Conservation (phyloP, 2,113 vertebrate genomes). For the Penelope pileata region DNA sequence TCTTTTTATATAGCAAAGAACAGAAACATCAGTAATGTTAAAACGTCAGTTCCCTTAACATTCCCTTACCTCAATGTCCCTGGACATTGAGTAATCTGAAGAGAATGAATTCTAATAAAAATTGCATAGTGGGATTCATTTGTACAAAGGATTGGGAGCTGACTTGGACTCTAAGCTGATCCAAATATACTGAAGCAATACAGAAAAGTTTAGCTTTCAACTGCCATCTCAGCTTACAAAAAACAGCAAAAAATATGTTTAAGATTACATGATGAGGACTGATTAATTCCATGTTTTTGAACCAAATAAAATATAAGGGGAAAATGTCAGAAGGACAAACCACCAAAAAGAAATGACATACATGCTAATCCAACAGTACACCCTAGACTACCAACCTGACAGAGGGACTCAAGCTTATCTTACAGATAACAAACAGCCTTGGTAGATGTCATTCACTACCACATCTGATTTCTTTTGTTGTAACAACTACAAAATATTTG, state of each 20-base stretch:
- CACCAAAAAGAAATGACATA: background rate
- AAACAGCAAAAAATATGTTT: background rate
- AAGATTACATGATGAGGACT: background rate
- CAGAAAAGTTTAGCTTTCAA: background rate
- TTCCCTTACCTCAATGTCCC: too few species aligned
- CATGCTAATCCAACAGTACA: background rate
- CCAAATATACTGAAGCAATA: background rate
- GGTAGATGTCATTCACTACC: background rate
- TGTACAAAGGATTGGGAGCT: background rate
- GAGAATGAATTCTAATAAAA: background rate
- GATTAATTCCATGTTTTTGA: background rate
- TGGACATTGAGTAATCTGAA: background rate
- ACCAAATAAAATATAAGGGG: background rate
- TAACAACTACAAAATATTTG: background rate
- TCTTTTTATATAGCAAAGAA: background rate
- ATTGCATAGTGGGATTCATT: background rate
- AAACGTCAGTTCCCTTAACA: slow-evolving; percentile 5
- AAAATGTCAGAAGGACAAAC: background rate
- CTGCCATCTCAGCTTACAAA: background rate
- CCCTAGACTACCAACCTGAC: background rate
- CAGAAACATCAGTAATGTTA: background rate
- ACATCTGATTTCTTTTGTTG: background rate
- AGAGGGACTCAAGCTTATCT: background rate
- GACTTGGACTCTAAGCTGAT: background rate
- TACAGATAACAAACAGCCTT: background rate